phyloP scores from a whole-genome alignment of 2,797 vertebrate genomes.

The Pelochelys cantorii region DNA sequence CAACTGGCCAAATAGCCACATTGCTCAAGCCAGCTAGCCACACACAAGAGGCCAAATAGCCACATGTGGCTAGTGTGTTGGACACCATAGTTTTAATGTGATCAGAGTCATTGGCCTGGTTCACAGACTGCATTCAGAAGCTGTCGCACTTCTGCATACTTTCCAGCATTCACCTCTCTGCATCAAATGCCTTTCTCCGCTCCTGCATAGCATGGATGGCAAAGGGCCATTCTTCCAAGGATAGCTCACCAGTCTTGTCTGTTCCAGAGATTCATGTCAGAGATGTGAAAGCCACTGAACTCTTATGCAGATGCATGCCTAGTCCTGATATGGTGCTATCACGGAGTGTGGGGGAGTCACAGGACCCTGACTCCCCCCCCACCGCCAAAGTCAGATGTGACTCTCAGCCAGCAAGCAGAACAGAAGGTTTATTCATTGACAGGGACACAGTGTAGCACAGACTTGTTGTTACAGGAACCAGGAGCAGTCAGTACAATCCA shows the following conservation, averaged over 20 bases:
- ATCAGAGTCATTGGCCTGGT: not conserved
- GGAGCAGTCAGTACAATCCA: too few species aligned
- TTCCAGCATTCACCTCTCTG: not conserved
- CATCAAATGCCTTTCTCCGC: not conserved
- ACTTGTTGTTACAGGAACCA: too few species aligned
- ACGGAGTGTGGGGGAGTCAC: too few species aligned
- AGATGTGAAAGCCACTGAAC: not conserved
- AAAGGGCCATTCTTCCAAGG: not conserved
- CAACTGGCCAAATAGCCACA: too few species aligned
- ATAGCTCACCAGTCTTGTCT: not conserved
- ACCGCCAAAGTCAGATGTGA: too few species aligned
- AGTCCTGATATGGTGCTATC: not conserved
- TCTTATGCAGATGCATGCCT: not conserved
- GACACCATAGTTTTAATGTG: not conserved
- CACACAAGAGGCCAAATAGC: too few species aligned
- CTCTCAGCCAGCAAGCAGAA: too few species aligned
- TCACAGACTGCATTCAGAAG: not conserved
- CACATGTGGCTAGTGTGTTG: too few species aligned
- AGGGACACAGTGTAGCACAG: too few species aligned
- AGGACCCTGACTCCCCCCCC: too few species aligned
- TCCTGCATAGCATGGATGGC: not conserved
- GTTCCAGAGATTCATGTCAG: not conserved
- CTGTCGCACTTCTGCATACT: rapidly evolving
- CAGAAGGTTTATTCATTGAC: too few species aligned
- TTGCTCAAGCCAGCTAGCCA: too few species aligned